These are phyloP conservation scores for Notamacropus eugenii DNA, from an alignment of 2,797 vertebrate genomes.

Conservation along the genomic window DNA sequence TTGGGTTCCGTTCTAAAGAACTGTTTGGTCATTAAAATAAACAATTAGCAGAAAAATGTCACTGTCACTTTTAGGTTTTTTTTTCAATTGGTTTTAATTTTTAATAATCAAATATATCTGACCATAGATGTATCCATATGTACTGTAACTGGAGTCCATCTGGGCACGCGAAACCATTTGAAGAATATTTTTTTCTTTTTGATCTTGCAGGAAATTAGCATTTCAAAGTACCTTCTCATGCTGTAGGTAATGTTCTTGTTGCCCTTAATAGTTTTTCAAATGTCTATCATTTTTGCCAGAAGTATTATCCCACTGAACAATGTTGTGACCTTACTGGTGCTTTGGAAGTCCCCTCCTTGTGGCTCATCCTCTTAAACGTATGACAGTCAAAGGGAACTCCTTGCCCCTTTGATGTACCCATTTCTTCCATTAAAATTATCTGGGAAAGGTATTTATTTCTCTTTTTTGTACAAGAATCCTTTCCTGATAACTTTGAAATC, in stretches of 20 bases:
- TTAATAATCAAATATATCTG: slow-evolving; percentile 75
- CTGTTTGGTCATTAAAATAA: slow-evolving; percentile 68
- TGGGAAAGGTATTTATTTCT: background rate
- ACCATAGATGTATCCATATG: slow-evolving; percentile 73
- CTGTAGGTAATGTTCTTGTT: slow-evolving; percentile 62
- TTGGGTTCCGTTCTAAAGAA: slow-evolving; percentile 67
- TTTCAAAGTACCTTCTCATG: slow-evolving; percentile 70
- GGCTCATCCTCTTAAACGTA: background rate
- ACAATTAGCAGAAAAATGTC: slow-evolving; percentile 57
- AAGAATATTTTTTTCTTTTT: background rate
- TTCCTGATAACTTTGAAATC: slow-evolving; percentile 35
- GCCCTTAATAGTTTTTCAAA: slow-evolving; percentile 64
- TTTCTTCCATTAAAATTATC: background rate
- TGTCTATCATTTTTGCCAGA: slow-evolving; percentile 71
- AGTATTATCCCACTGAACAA: slow-evolving; percentile 37
- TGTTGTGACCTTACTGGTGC: slow-evolving; percentile 14
- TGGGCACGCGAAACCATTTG: slow-evolving; percentile 1
- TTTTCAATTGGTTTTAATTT: slow-evolving; percentile 76
- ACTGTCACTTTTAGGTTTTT: slow-evolving; percentile 70
- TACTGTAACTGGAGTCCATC: slow-evolving; percentile 61
- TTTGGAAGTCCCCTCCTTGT: background rate
- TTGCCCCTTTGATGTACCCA: background rate
- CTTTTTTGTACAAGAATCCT: background rate
- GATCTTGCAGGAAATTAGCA: slow-evolving; percentile 54
- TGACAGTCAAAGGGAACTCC: background rate